Conservation (phyloP, 2,113 vertebrate genomes). For the Indicator indicator region DNA sequence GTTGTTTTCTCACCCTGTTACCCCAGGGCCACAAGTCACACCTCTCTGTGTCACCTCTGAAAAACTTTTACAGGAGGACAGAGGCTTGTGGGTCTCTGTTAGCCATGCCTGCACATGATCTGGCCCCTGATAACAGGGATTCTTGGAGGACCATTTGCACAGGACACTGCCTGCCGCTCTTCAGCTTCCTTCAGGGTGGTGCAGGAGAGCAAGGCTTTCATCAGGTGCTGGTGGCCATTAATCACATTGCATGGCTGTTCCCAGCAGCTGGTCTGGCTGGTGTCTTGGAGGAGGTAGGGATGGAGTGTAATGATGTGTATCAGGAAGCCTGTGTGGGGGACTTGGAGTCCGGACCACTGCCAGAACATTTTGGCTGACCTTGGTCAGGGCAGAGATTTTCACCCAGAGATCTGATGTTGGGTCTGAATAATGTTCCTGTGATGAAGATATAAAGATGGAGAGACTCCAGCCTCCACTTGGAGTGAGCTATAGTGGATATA, state of each 20-base stretch:
- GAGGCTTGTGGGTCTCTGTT: neutral
- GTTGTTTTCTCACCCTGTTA: accelerated
- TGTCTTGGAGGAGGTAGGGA: neutral
- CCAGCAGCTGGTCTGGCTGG: neutral
- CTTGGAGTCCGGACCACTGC: neutral
- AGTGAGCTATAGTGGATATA: neutral
- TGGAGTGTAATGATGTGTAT: too few species aligned
- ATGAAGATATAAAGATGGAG: neutral
- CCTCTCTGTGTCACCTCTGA: neutral
- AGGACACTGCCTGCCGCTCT: neutral
- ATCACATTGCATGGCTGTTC: accelerated
- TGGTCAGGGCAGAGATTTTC: neutral
- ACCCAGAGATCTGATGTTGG: accelerated
- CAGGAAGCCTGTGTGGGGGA: accelerated
- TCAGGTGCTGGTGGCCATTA: neutral
- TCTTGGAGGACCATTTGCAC: accelerated
- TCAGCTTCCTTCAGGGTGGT: neutral
- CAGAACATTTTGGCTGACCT: neutral
- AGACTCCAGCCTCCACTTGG: neutral
- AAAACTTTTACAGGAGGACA: neutral
- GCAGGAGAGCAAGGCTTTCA: accelerated
- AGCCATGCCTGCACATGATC: neutral
- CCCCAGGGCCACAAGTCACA: accelerated
- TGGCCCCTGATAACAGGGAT: neutral
- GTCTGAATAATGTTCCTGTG: neutral